Conservation (phyloP, 1,140 invertebrate species). For the Aricia agestis region DNA sequence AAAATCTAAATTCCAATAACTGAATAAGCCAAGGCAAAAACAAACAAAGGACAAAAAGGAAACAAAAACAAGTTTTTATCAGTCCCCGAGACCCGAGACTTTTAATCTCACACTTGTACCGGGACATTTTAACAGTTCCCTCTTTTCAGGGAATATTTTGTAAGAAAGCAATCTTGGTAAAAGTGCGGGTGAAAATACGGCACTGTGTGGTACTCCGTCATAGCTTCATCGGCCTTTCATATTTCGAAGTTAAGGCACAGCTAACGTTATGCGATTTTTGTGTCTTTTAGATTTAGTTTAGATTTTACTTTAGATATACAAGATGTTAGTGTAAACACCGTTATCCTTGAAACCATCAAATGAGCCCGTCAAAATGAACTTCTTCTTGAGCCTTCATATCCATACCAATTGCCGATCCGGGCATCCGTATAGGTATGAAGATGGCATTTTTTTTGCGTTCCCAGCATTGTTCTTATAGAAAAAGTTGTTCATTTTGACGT, state of each 20-base stretch:
- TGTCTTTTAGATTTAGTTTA: too few species aligned
- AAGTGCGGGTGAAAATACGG: constrained; percentile 23
- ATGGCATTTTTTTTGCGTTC: too few species aligned
- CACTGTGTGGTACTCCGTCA: constrained; percentile 23
- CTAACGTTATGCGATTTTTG: too few species aligned
- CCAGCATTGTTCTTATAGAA: too few species aligned
- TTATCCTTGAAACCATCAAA: too few species aligned
- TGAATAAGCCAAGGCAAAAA: not conserved
- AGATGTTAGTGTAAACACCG: too few species aligned
- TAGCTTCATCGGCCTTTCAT: constrained; percentile 38
- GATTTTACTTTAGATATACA: too few species aligned
- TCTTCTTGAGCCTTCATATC: too few species aligned
- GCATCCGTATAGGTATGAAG: too few species aligned
- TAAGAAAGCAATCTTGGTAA: constrained; percentile 38
- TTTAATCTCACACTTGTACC: constrained; percentile 6
- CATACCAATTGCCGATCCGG: too few species aligned
- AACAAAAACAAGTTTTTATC: not conserved
- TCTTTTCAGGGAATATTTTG: constrained; percentile 23
- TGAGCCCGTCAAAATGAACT: too few species aligned
- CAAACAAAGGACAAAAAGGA: not conserved
- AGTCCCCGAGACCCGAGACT: not conserved
- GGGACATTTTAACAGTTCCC: constrained; percentile 8
- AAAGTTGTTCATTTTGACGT: too few species aligned
- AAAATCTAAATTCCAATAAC: not conserved
- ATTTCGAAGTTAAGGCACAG: constrained; percentile 23